phyloP scores from a whole-genome alignment of 1,140 invertebrate genomes.

The Sitobion miscanthi region DNA sequence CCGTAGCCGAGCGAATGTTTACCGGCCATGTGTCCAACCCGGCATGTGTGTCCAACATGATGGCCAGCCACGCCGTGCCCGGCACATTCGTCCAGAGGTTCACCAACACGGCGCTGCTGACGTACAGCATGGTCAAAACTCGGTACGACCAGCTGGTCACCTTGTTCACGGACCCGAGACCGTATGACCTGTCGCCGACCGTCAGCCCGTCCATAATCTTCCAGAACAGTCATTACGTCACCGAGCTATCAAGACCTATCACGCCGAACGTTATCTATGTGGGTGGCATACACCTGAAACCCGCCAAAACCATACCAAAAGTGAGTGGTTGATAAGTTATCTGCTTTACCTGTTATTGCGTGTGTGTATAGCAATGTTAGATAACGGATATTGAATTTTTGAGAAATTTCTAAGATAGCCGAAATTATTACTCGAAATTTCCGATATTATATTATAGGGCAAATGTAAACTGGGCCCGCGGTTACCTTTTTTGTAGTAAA shows the following conservation, averaged over 20 bases:
- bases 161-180: not conserved
- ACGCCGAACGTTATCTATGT: not conserved
- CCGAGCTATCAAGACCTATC: not conserved
- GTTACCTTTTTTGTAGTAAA: too few relatives aligned
- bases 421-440: too few relatives aligned
- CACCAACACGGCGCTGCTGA: not conserved
- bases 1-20: not conserved
- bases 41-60: not conserved
- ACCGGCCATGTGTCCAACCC: not conserved
- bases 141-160: too few relatives aligned
- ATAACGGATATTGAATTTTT: too few relatives aligned
- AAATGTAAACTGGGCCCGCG: too few relatives aligned
- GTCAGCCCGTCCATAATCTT: slow-evolving; percentile 14
- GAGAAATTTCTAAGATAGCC: too few relatives aligned
- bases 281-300: slow-evolving; percentile 56
- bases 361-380: too few relatives aligned
- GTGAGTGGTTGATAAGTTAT: slow-evolving; percentile 37
- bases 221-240: not conserved
- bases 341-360: not conserved
- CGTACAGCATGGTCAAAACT: not conserved
- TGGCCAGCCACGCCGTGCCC: not conserved
- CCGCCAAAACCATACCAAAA: slow-evolving; percentile 57
- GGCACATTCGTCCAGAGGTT: not conserved
- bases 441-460: too few relatives aligned
- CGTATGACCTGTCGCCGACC: not conserved